Percentiles rank a stretch among this genome's conserved stretches.
Evolutionary conservation across 2,797 vertebrate species (phyloP).

Genomic region (Cryptoprocta ferox): DNA sequence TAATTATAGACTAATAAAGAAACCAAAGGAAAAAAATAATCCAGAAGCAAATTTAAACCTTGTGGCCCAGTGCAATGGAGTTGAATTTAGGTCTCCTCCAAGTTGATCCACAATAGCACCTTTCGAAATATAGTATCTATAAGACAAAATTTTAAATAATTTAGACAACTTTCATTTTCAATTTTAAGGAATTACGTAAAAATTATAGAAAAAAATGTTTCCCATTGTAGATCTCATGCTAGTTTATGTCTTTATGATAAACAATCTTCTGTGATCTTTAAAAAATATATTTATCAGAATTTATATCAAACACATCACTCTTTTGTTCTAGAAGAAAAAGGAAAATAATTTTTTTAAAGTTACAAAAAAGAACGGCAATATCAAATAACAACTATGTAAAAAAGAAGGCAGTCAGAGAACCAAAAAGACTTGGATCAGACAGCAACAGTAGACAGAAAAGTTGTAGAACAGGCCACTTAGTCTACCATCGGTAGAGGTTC

Average conservation of each 20-base stretch:
- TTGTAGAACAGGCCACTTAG: background rate
- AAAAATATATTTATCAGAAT: conserved; percentile 45
- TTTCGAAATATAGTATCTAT: conserved; percentile 99
- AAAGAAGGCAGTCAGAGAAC: conserved; percentile 4
- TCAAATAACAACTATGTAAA: background rate
- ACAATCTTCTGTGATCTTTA: background rate
- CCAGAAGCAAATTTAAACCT: conserved; percentile 88
- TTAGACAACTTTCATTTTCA: conserved; percentile 52
- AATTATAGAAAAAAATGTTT: background rate
- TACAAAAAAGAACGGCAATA: background rate
- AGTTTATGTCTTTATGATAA: conserved; percentile 38
- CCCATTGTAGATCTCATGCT: conserved; percentile 26
- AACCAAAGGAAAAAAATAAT: background rate
- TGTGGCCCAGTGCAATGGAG: conserved; percentile 99
- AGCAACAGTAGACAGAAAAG: background rate
- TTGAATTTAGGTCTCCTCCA: conserved; percentile 99
- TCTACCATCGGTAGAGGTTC: background rate
- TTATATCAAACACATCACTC: background rate
- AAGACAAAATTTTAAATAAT: conserved; percentile 77
- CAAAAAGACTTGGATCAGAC: background rate
- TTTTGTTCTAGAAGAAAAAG: conserved; percentile 39
- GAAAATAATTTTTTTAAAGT: background rate
- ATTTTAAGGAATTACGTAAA: conserved; percentile 50
- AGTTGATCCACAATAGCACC: conserved; percentile 98
- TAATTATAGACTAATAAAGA: background rate